Conservation (phyloP, 2,797 vertebrate genomes). For the Enteromius unitaeniatus region DNA sequence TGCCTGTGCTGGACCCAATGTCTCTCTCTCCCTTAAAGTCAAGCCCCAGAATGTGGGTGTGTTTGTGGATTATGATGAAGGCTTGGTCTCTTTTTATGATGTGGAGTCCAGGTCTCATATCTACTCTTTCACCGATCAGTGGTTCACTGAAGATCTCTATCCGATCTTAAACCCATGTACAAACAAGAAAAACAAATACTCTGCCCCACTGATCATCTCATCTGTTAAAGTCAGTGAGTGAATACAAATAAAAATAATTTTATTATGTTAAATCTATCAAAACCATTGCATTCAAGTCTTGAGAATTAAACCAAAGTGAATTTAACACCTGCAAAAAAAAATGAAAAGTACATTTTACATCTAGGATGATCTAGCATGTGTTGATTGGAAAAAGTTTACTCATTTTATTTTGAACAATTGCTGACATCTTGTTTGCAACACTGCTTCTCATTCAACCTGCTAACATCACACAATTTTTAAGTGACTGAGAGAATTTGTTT, state of each 20-base stretch:
- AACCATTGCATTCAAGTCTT: no score
- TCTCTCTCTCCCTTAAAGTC: constrained; percentile 34
- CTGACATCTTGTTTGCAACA: not conserved
- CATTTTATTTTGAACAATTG: not conserved
- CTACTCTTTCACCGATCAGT: constrained; percentile 37
- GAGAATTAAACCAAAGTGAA: no score
- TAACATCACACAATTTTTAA: not conserved
- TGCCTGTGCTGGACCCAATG: constrained; percentile 2
- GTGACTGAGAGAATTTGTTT: not conserved
- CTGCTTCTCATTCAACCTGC: not conserved
- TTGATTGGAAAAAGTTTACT: not conserved
- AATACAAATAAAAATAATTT: not conserved
- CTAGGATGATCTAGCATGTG: not conserved
- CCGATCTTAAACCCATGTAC: constrained; percentile 50
- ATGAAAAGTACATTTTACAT: not conserved
- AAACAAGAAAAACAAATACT: constrained; percentile 24
- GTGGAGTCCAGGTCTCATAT: constrained; percentile 32
- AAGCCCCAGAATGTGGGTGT: constrained; percentile 55
- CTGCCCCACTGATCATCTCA: constrained; percentile 43
- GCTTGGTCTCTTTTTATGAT: constrained; percentile 61
- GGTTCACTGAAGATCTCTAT: constrained; percentile 50
- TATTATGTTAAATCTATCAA: not conserved
- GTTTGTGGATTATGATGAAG: constrained; percentile 42
- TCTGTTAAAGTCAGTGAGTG: not conserved
- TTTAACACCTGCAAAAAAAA: not conserved